These are phyloP conservation scores for Coilia nasus DNA, from an alignment of 2,797 vertebrate genomes.

Conservation along the genomic window DNA sequence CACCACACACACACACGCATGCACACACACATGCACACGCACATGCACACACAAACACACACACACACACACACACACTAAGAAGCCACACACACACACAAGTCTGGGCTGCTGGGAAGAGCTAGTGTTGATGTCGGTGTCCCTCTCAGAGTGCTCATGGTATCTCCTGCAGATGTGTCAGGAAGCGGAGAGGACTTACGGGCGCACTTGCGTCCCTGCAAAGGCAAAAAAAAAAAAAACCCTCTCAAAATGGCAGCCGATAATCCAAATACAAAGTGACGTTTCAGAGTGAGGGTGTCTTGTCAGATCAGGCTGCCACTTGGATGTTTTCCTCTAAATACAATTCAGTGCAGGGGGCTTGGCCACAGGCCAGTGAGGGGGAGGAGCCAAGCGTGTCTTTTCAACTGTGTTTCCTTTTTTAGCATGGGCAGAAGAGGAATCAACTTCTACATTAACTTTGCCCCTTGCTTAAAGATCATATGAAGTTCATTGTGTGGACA, in stretches of 20 bases:
- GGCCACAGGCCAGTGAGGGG: neutral
- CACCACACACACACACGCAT: neutral
- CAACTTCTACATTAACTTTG: neutral
- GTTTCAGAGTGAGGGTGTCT: constrained; percentile 39
- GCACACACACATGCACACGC: constrained; percentile 22
- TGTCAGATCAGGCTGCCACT: constrained; percentile 43
- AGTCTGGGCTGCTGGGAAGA: neutral
- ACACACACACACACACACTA: neutral
- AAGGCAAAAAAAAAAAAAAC: constrained; percentile 24
- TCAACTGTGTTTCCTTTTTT: neutral
- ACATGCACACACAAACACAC: constrained; percentile 35
- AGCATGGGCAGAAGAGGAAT: neutral
- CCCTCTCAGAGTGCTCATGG: constrained; percentile 27
- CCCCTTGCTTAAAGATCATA: neutral
- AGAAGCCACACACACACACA: constrained; percentile 34
- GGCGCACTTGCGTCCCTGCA: constrained; percentile 19
- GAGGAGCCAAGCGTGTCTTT: neutral
- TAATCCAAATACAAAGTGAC: constrained; percentile 50
- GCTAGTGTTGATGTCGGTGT: constrained; percentile 38
- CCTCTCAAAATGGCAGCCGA: constrained; percentile 48
- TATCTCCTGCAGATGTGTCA: neutral
- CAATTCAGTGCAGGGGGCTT: neutral
- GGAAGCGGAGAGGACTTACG: constrained; percentile 10
- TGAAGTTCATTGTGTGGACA: neutral
- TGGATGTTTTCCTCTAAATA: constrained; percentile 30